Percentiles rank a stretch among this genome's conserved stretches.
Evolutionary conservation across 2,113 vertebrate genomes (phyloP).

Genomic region (Oriolus oriolus): DNA sequence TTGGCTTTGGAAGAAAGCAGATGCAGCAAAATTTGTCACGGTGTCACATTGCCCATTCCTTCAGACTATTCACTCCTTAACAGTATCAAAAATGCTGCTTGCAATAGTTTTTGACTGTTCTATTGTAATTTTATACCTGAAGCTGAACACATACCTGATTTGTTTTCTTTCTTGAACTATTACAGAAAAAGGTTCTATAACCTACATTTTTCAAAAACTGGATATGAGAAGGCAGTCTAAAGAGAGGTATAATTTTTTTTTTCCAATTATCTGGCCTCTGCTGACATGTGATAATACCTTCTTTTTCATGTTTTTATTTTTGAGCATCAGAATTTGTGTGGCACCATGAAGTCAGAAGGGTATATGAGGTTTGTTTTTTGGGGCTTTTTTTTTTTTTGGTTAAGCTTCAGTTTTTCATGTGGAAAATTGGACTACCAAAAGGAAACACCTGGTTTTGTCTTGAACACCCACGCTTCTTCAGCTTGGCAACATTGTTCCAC

Average conservation of each 20-base stretch:
- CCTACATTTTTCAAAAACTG: background rate
- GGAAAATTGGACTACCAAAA: constrained; percentile 57
- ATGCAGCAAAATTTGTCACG: background rate
- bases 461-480: constrained; percentile 37
- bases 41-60: background rate
- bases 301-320: background rate
- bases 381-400: background rate
- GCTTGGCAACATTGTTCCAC: constrained; percentile 41
- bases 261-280: constrained; percentile 28
- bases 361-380: background rate
- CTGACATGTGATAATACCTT: constrained; percentile 1
- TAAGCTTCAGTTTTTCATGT: constrained; percentile 13
- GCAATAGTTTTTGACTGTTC: background rate
- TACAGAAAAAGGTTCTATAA: background rate
- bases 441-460: constrained; percentile 73
- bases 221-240: constrained; percentile 6
- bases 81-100: background rate
- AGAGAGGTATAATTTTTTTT: background rate
- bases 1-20: background rate
- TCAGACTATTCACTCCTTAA: background rate
- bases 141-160: background rate
- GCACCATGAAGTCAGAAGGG: background rate
- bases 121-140: background rate
- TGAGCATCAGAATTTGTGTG: background rate
- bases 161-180: background rate